These are phyloP conservation scores for Drosophila navojoa DNA, from an alignment of 1,140 invertebrate species.

Conservation along the genomic window DNA sequence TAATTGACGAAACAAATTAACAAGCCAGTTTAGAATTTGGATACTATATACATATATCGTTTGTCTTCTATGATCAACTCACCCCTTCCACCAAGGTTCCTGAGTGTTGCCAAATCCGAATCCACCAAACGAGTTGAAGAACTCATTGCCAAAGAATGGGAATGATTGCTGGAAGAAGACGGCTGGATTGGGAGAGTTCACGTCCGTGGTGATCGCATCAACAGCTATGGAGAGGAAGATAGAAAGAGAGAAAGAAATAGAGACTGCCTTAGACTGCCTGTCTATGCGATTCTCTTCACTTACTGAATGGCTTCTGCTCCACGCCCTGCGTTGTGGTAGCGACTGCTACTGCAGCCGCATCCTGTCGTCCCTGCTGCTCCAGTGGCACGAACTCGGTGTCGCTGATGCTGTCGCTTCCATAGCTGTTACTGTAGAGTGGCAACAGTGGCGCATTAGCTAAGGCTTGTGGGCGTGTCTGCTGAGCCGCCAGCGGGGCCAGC, in stretches of 20 bases:
- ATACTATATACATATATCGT: too few species aligned
- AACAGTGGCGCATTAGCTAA: conserved; percentile 62
- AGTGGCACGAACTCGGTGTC: conserved; percentile 77
- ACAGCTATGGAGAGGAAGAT: conserved; percentile 49
- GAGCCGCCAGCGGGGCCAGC: conserved; percentile 51
- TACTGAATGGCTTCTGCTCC: conserved; percentile 75
- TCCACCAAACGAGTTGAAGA: conserved; percentile 77
- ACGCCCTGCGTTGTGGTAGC: conserved; percentile 20
- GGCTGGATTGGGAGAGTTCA: conserved; percentile 71
- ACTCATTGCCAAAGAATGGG: conserved; percentile 81
- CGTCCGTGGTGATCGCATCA: conserved; percentile 69
- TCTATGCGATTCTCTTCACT: conserved; percentile 18
- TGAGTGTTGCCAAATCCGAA: conserved; percentile 69
- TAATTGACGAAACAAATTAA: too few species aligned
- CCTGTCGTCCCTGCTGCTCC: conserved; percentile 69
- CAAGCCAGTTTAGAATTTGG: too few species aligned
- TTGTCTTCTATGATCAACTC: conserved; percentile 49
- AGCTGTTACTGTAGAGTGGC: conserved; percentile 59
- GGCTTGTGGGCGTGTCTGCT: conserved; percentile 37
- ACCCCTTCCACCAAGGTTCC: conserved; percentile 85
- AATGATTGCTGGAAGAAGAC: conserved; percentile 80
- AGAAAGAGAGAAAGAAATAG: background rate
- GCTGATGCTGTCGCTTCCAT: conserved; percentile 25
- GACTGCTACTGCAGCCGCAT: conserved; percentile 22
- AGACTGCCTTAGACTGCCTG: background rate